A percentile compares a stretch with the other conserved stretches of the same genome.
Conservation (phyloP, 2,888 invertebrate species). For the Mesorhabditis belari region DNA sequence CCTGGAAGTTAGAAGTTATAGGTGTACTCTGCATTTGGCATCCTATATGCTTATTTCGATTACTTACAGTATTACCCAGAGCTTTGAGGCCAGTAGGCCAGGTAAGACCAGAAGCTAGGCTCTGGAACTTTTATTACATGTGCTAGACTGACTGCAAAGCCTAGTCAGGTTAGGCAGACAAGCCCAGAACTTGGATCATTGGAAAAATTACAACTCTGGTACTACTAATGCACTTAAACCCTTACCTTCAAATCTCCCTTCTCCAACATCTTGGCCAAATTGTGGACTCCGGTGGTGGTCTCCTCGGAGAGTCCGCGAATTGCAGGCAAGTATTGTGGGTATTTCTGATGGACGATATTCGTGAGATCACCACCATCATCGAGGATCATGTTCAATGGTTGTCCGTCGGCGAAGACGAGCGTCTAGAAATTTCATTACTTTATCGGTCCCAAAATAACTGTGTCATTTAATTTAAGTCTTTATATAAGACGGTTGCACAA, state of each 20-base stretch:
- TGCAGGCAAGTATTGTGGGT: constrained; percentile 60
- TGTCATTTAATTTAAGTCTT: not conserved
- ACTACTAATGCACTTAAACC: no score
- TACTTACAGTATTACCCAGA: no score
- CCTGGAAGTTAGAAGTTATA: constrained; percentile 4
- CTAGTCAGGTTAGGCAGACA: no score
- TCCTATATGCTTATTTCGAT: no score
- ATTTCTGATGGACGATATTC: constrained; percentile 84
- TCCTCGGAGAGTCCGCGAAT: constrained; percentile 90
- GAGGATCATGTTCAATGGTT: constrained; percentile 93
- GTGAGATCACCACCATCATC: constrained; percentile 99
- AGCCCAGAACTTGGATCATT: no score
- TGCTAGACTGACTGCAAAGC: no score
- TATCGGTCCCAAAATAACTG: not conserved
- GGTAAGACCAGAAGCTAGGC: no score
- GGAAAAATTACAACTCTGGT: not conserved
- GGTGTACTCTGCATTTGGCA: no score
- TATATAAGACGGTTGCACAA: not conserved
- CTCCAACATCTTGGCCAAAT: constrained; percentile 87
- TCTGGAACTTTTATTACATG: no score
- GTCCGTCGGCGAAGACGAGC: constrained; percentile 71
- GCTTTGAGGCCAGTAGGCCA: no score
- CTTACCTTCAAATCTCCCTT: constrained; percentile 70
- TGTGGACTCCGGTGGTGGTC: constrained; percentile 98
- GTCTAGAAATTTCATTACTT: constrained; percentile 59